Evolutionary conservation across 2,113 vertebrate species (phyloP).

Genomic region (Elephantulus edwardii): DNA sequence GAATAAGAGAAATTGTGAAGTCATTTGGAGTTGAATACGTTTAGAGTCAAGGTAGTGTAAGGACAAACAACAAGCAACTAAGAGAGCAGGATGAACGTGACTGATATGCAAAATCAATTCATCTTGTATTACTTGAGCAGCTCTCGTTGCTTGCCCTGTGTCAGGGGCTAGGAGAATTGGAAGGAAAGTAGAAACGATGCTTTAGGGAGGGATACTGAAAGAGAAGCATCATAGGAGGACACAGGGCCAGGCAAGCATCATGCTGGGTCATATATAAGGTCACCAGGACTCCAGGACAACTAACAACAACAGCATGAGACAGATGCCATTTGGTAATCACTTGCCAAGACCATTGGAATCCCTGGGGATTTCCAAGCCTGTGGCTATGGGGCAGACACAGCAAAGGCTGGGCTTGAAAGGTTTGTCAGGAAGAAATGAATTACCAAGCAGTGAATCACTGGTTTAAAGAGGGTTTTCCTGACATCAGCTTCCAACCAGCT

Average conservation of each 20-base stretch:
- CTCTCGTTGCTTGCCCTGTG: neutral
- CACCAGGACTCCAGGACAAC: neutral
- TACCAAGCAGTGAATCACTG: neutral
- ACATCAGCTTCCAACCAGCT: slow-evolving; percentile 25
- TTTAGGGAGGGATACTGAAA: neutral
- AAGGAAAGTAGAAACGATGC: neutral
- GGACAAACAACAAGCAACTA: neutral
- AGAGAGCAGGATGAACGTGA: neutral
- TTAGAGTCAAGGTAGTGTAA: neutral
- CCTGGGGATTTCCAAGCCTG: neutral
- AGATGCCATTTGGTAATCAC: neutral
- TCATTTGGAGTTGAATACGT: neutral
- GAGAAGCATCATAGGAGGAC: neutral
- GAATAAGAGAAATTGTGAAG: neutral
- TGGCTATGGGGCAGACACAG: neutral
- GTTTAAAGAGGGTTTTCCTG: neutral
- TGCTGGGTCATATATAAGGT: neutral
- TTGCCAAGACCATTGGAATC: neutral
- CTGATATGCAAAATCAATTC: rapidly evolving
- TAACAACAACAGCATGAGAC: neutral
- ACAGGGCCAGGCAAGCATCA: neutral
- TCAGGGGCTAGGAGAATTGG: neutral
- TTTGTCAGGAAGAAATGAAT: neutral
- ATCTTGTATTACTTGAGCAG: neutral
- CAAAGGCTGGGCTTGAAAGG: neutral